phyloP scores from a whole-genome alignment of 2,797 vertebrate species.

The Crypturellus tataupa region DNA sequence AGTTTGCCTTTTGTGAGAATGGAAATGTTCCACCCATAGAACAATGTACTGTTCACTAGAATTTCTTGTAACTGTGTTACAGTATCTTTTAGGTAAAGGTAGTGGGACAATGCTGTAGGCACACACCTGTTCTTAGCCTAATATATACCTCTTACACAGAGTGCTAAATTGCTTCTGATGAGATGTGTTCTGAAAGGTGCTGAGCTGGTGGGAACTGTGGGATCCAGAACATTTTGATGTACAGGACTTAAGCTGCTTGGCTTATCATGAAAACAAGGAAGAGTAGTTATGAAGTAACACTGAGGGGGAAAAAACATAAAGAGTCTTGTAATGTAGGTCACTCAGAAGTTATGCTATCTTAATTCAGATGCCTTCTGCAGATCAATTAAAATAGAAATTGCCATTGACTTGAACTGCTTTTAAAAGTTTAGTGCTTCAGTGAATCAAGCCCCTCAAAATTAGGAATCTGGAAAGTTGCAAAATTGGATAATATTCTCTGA shows the following conservation, averaged over 20 bases:
- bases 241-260: neutral
- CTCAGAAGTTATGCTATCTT: neutral
- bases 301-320: neutral
- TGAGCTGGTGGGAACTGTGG: neutral
- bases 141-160: neutral
- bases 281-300: neutral
- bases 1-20: neutral
- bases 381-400: neutral
- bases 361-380: neutral
- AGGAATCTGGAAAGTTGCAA: neutral
- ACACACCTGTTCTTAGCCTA: neutral
- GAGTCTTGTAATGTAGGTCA: fast-evolving
- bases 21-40: neutral
- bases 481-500: neutral
- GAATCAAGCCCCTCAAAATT: neutral
- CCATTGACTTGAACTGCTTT: neutral
- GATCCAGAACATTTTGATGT: neutral
- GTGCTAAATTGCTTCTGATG: neutral
- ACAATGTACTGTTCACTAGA: neutral
- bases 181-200: neutral
- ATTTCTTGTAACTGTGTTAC: neutral
- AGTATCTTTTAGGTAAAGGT: neutral
- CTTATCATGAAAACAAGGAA: neutral
- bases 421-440: neutral
- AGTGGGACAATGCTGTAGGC: neutral